Conservation (phyloP, 2,797 vertebrate species). For the Crenuchus spilurus region DNA sequence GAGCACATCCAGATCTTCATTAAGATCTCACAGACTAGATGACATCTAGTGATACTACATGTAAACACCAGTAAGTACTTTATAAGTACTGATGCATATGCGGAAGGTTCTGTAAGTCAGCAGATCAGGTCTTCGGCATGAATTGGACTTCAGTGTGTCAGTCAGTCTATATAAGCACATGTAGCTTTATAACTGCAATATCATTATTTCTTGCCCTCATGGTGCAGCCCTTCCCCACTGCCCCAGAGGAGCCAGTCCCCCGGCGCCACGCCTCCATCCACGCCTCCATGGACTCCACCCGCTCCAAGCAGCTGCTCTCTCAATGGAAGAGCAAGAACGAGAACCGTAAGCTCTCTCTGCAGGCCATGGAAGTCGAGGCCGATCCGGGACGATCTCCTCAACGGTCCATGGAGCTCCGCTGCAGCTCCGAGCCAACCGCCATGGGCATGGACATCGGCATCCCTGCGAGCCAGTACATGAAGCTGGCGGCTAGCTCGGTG, state of each 20-base stretch:
- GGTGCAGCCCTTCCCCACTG: background rate
- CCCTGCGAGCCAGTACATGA: conserved; percentile 60
- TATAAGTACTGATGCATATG: too few relatives aligned
- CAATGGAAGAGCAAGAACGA: conserved; percentile 97
- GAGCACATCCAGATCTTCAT: too few relatives aligned
- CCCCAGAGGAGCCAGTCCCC: conserved; percentile 84
- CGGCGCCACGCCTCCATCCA: conserved; percentile 91
- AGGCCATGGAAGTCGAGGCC: conserved; percentile 85
- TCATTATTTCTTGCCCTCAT: background rate
- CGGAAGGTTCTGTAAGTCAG: too few relatives aligned
- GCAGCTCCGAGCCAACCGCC: conserved; percentile 86
- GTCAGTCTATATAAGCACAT: too few relatives aligned
- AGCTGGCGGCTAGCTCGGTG: conserved; percentile 65
- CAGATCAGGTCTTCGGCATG: too few relatives aligned
- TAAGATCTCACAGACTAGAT: too few relatives aligned
- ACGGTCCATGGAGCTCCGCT: conserved; percentile 89
- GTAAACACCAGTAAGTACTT: too few relatives aligned
- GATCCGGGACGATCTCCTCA: conserved; percentile 79
- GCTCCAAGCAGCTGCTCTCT: conserved; percentile 95
- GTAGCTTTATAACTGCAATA: background rate
- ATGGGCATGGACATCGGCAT: conserved; percentile 84
- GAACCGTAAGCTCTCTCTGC: conserved; percentile 88
- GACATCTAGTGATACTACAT: too few relatives aligned
- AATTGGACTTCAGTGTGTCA: too few relatives aligned
- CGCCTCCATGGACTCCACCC: conserved; percentile 93